Evolutionary conservation across 2,797 vertebrate genomes (phyloP), one percentile per base, ranked within the genome.

Genomic region (Nannoperca australis): DNA sequence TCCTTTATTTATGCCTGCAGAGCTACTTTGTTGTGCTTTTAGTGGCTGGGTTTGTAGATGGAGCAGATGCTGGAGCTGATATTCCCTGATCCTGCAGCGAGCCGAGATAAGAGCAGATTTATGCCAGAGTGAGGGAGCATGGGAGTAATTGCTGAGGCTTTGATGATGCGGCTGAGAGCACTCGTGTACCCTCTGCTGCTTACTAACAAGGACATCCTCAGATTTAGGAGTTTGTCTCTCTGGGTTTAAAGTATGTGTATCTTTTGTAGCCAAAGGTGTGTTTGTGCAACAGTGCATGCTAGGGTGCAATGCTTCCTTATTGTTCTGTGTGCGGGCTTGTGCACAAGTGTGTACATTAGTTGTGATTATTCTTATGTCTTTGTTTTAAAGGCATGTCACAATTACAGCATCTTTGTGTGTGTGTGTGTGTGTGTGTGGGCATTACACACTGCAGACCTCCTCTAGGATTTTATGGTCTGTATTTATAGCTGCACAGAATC

Each of bases 61-160:
- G 89, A 90, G 90, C 91, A 92, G 92, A 94, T 93, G 92, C 91
- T 87, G 87, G 85, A 75, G 82, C 89, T 91, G 93, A 93, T 93
- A 91, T 91, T 90, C 85, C 90, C 90, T 87, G 91, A 92, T 94
- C 92, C 91, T 89, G 88, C 91, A 91, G 90, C 82, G 53, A 83
- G 89, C 84, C 2, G 78, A 94, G 94, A 95, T 94, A 94, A 94
- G 90, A 92, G 91, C 88, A 93, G 93, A 94, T 94, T 94, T 92
- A 94, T 93, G 92, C 93, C 84, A 73, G 87, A 90, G 92, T 78
- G 88, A 88, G 81, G 87, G 92, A 90, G 89, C 92, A 90, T 82
- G 91, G 92, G 90, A 92, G 91, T 93, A 92, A 94, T 93, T 93
- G 91, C 86, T 42, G 83, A 71, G 72, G 88, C 93, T 95, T 94